These are phyloP conservation scores for Synanthedon myopaeformis DNA, from an alignment of 2,888 invertebrate species.

Conservation along the genomic window DNA sequence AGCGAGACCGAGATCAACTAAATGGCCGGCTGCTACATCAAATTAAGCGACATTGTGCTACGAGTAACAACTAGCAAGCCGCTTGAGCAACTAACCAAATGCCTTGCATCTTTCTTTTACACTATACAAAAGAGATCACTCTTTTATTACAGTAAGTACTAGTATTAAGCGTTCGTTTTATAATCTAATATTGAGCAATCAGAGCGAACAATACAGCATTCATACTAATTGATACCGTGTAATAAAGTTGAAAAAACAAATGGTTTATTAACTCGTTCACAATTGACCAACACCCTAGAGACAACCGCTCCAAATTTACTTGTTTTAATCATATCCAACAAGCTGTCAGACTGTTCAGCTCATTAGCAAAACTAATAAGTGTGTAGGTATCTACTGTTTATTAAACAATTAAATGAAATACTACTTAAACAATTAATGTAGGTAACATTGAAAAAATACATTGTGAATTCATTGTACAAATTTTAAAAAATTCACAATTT, in stretches of 20 bases:
- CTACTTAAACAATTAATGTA: too few relatives aligned
- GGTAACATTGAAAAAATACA: too few relatives aligned
- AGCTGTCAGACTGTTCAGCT: neutral
- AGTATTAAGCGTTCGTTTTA: neutral
- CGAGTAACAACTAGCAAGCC: slow-evolving; percentile 22
- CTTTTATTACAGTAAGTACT: neutral
- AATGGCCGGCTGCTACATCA: slow-evolving; percentile 30
- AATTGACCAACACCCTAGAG: slow-evolving; percentile 9
- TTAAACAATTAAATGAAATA: too few relatives aligned
- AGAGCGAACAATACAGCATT: neutral
- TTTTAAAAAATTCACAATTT: too few relatives aligned
- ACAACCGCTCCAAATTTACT: slow-evolving; percentile 1
- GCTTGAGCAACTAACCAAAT: slow-evolving; percentile 24
- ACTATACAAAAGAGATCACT: neutral
- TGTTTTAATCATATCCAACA: neutral
- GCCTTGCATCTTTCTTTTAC: neutral
- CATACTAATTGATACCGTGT: neutral
- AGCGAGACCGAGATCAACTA: slow-evolving; percentile 26
- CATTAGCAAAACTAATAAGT: slow-evolving; percentile 3
- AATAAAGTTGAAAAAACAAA: slow-evolving; percentile 1
- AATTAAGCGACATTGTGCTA: slow-evolving; percentile 40
- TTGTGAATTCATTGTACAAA: too few relatives aligned
- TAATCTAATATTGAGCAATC: neutral
- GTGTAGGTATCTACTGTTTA: too few relatives aligned
- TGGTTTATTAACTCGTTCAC: slow-evolving; percentile 12